Percentiles rank a stretch among this genome's conserved stretches.
Conservation (phyloP, 2,797 vertebrate species). For the Oophaga sylvatica region DNA sequence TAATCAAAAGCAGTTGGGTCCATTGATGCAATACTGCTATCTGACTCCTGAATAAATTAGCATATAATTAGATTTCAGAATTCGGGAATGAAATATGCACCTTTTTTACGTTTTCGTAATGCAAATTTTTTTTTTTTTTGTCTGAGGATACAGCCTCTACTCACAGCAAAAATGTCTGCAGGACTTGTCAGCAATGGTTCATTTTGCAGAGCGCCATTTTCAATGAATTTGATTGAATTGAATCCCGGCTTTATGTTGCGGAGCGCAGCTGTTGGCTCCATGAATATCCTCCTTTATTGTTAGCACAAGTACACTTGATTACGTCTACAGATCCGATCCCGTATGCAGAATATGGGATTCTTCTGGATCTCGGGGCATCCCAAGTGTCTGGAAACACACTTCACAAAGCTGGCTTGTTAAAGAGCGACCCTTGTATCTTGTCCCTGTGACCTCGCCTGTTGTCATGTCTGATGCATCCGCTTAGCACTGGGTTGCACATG, state of each 20-base stretch:
- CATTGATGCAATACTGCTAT: too few species aligned
- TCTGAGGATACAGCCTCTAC: too few species aligned
- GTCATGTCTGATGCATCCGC: conserved; percentile 12
- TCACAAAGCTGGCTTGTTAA: conserved; percentile 32
- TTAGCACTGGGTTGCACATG: not conserved
- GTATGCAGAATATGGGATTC: conserved; percentile 20
- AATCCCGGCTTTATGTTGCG: conserved; percentile 37
- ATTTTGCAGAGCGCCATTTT: conserved; percentile 64
- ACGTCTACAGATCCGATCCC: conserved; percentile 10
- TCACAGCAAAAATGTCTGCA: conserved; percentile 46
- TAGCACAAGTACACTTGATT: conserved; percentile 55
- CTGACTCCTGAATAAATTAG: too few species aligned
- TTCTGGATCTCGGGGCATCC: not conserved
- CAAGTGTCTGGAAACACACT: not conserved
- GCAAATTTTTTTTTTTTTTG: too few species aligned
- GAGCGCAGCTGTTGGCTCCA: conserved; percentile 66
- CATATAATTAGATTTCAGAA: too few species aligned
- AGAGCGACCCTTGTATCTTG: too few species aligned
- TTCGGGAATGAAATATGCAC: too few species aligned
- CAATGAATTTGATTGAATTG: conserved; percentile 65
- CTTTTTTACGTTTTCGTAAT: too few species aligned
- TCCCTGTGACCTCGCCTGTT: not conserved
- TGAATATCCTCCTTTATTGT: conserved; percentile 67
- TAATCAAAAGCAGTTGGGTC: too few species aligned
- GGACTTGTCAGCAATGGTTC: conserved; percentile 16